Evolutionary conservation across 1,140 invertebrate species (phyloP).

Genomic region (Drosophila jambulina): DNA sequence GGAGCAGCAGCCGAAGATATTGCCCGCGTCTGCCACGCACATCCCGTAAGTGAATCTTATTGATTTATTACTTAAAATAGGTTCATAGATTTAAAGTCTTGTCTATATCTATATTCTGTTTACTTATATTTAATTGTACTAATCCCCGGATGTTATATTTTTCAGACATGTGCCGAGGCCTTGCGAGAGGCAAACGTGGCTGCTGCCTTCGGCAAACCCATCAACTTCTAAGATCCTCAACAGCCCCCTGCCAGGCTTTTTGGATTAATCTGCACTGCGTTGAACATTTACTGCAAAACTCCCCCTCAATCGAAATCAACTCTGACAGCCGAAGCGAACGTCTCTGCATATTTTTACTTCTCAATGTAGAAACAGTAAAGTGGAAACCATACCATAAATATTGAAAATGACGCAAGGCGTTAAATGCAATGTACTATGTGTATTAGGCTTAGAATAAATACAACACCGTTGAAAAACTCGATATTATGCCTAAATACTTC

Average conservation of each 20-base stretch:
- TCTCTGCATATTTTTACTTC: conserved; percentile 35
- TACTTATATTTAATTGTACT: neutral
- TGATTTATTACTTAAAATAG: neutral
- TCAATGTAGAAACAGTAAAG: conserved; percentile 34
- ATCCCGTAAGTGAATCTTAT: conserved; percentile 92
- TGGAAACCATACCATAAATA: conserved; percentile 54
- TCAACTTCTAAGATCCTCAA: conserved; percentile 93
- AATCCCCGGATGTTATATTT: neutral
- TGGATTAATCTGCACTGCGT: conserved; percentile 34
- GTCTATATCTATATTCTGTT: neutral
- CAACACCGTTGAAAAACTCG: conserved; percentile 49
- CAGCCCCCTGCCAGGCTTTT: neutral
- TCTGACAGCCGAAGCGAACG: conserved; percentile 31
- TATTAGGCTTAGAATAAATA: conserved; percentile 60
- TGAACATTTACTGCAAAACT: conserved; percentile 30
- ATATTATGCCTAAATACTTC: neutral
- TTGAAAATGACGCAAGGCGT: conserved; percentile 48
- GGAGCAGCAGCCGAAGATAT: conserved; percentile 99
- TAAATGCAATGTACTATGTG: conserved; percentile 56
- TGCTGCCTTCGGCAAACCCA: conserved; percentile 98
- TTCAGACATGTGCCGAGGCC: conserved; percentile 97
- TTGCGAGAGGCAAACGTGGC: conserved; percentile 98
- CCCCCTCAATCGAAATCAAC: conserved; percentile 28
- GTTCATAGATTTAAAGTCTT: neutral
- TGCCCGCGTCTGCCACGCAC: conserved; percentile 99